A percentile compares a stretch with the other conserved stretches of the same genome.
These are phyloP conservation scores for Siphonodentalium dalli DNA, from an alignment of 2,888 invertebrate genomes.

Conservation along the genomic window DNA sequence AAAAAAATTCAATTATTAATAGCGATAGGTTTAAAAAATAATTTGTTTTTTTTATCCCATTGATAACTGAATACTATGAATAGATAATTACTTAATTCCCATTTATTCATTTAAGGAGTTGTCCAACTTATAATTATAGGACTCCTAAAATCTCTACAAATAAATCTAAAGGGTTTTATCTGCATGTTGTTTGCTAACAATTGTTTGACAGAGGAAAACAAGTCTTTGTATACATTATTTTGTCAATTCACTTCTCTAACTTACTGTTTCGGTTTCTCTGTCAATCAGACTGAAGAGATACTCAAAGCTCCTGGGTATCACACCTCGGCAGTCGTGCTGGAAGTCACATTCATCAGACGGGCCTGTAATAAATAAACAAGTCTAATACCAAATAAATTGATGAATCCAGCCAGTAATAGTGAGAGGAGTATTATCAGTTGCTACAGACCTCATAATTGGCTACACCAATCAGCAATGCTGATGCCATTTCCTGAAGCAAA, in stretches of 20 bases:
- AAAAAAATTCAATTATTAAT: not conserved
- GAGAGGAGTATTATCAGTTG: too few species aligned
- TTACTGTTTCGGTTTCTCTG: slow-evolving; percentile 54
- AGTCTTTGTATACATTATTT: too few species aligned
- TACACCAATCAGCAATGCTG: too few species aligned
- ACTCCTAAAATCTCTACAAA: not conserved
- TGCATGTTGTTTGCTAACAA: not conserved
- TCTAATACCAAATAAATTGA: too few species aligned
- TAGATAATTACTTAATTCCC: too few species aligned
- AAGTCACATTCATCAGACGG: slow-evolving; percentile 58
- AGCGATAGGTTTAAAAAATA: too few species aligned
- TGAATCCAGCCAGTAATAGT: too few species aligned
- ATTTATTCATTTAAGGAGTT: not conserved
- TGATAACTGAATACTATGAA: not conserved
- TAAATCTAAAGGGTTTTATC: not conserved
- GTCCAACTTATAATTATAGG: too few species aligned
- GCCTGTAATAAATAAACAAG: slow-evolving; percentile 29
- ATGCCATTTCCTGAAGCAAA: too few species aligned
- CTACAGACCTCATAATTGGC: too few species aligned
- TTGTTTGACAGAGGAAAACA: too few species aligned
- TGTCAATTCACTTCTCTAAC: too few species aligned
- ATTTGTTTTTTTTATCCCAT: not conserved
- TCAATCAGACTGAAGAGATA: slow-evolving; percentile 60
- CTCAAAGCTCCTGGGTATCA: slow-evolving; percentile 65
- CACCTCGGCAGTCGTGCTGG: slow-evolving; percentile 58